phyloP scores from a whole-genome alignment of 2,113 vertebrate genomes.

The Ictidomys tridecemlineatus region DNA sequence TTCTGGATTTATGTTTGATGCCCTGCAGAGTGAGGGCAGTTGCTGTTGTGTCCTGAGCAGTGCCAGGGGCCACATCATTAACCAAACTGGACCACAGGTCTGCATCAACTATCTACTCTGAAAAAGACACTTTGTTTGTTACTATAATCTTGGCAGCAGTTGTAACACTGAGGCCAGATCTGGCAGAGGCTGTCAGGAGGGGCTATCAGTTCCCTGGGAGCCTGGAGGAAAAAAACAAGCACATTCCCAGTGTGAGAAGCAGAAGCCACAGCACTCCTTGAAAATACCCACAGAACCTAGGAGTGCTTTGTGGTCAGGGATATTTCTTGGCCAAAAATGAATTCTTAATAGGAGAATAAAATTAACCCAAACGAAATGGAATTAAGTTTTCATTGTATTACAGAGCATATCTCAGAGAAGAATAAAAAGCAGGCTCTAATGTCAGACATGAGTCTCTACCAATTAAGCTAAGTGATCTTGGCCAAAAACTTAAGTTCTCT shows the following conservation, averaged over 20 bases:
- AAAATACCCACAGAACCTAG: not conserved
- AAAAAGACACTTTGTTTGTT: conserved; percentile 2
- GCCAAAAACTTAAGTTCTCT: conserved; percentile 47
- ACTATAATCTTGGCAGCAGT: not conserved
- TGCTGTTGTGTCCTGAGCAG: not conserved
- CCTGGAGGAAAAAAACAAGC: not conserved
- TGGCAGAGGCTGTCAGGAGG: not conserved
- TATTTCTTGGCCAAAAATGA: conserved; percentile 15
- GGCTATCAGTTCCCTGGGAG: not conserved
- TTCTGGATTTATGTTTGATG: conserved; percentile 56
- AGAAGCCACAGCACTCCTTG: not conserved
- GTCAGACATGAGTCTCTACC: not conserved
- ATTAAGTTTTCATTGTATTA: conserved; percentile 35
- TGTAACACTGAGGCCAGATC: not conserved
- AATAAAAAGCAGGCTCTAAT: conserved; percentile 40
- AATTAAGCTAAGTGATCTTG: conserved; percentile 35
- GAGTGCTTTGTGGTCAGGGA: not conserved
- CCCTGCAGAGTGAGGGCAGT: conserved; percentile 8
- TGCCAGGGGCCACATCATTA: not conserved
- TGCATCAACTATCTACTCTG: not conserved
- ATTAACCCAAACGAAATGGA: conserved; percentile 58
- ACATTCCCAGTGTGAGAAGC: accelerated
- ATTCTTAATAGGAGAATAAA: conserved; percentile 38
- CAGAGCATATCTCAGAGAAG: not conserved
- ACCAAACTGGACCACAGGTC: not conserved